phyloP scores from a whole-genome alignment of 64 coral and sea anemone species.

The Montipora sp. region DNA sequence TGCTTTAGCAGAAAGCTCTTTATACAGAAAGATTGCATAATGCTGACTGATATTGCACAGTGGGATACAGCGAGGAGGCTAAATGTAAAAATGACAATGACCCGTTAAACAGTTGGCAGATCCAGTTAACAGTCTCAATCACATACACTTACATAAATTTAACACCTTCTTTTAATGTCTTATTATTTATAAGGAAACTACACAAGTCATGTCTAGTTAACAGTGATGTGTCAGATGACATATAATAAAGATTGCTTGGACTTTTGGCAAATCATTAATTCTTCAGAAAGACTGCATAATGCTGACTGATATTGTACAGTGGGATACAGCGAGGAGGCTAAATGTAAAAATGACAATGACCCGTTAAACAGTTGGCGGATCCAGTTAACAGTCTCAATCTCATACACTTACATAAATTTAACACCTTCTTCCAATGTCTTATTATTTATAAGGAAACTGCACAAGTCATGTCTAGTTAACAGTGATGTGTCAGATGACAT shows the following conservation, averaged over 20 bases:
- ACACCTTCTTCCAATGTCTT: too few relatives aligned
- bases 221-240: too few relatives aligned
- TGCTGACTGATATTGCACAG: background rate
- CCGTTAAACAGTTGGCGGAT: background rate
- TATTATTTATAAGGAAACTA: too few relatives aligned
- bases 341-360: background rate
- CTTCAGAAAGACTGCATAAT: background rate
- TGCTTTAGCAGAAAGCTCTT: slow-evolving; percentile 30
- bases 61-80: slow-evolving; percentile 4
- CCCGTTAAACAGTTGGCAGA: background rate
- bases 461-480: too few relatives aligned
- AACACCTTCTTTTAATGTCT: too few relatives aligned
- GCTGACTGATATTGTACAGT: background rate
- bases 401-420: background rate
- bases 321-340: slow-evolving; percentile 8
- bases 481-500: too few relatives aligned
- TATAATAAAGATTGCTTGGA: too few relatives aligned
- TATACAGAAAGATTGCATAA: slow-evolving; percentile 3
- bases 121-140: too few relatives aligned
- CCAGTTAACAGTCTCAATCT: too few relatives aligned
- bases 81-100: background rate
- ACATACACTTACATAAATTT: background rate
- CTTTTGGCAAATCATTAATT: too few relatives aligned
- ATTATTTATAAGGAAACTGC: too few relatives aligned
- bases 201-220: too few relatives aligned